A percentile compares a stretch with the other conserved stretches of the same genome.
Conservation (phyloP, 1,140 invertebrate species). For the Conopomorpha cramerella region DNA sequence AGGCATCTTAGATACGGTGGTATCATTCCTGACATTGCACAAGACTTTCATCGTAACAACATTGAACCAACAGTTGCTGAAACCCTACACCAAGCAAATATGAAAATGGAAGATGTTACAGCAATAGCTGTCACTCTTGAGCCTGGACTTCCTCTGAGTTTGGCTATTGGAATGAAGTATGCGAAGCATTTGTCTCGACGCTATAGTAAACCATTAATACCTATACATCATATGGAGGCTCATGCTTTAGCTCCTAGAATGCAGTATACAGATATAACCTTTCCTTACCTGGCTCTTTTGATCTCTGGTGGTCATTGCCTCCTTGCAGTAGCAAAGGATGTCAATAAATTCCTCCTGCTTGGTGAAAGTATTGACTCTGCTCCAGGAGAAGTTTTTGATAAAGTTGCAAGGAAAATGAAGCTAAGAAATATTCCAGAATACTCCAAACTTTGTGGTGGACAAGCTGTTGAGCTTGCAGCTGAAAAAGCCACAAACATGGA, state of each 20-base stretch:
- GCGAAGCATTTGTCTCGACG: conserved; percentile 77
- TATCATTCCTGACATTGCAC: conserved; percentile 87
- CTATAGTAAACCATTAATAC: conserved; percentile 85
- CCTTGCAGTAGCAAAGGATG: conserved; percentile 75
- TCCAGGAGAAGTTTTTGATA: conserved; percentile 92
- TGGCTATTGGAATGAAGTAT: conserved; percentile 83
- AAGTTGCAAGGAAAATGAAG: conserved; percentile 85
- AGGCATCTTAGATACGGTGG: conserved; percentile 86
- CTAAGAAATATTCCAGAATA: conserved; percentile 80
- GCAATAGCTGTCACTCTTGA: conserved; percentile 89
- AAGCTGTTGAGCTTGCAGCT: conserved; percentile 84
- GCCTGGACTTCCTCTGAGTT: conserved; percentile 82
- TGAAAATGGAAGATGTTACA: conserved; percentile 74
- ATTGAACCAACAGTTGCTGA: conserved; percentile 77
- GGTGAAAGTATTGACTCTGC: conserved; percentile 83
- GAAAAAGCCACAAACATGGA: conserved; percentile 69
- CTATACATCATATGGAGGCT: conserved; percentile 98
- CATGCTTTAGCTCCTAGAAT: conserved; percentile 90
- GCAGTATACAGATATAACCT: conserved; percentile 67
- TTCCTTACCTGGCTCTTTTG: conserved; percentile 89
- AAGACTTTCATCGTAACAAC: conserved; percentile 77
- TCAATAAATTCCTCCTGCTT: conserved; percentile 80
- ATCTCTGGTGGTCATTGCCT: conserved; percentile 93
- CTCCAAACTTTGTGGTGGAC: conserved; percentile 77
- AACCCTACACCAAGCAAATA: conserved; percentile 68